Base-by-base conservation (phyloP, 2,888 invertebrate species). In the Drosophila suboccidentalis region DNA sequence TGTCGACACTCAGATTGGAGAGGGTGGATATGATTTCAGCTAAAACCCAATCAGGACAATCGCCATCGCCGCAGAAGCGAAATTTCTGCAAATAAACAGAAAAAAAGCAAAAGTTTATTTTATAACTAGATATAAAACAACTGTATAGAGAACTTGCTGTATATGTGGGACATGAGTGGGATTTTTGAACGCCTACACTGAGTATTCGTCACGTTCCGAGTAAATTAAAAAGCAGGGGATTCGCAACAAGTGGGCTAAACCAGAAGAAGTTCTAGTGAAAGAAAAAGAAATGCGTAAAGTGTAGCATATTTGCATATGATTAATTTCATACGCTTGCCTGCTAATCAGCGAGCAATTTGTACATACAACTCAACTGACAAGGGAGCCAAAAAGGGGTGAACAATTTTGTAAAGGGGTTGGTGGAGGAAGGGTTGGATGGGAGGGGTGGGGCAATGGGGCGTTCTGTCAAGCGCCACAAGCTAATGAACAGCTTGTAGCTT, bases 1-100 rank as follows among this genome's bases (percentile, higher is more conserved):
- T 96, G 1, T 95, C 94, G 0, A 96, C 95, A 41, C 94, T 95
- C 92, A 97, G 93, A 84, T 95, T 94, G 0, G 97, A 96, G 11
- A 97, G 92, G 0, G 92, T 92, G 4, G 95, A 95, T 83, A 95
- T 95, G 76, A 97, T 97, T 93, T 97, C 96, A 11, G 96, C 96
- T 71, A 97, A 91, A 46, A 97, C 94, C 97, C 97, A 97, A 92
- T 97, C 97, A 0, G 97, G 97, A 90, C 97, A 97, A 90, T 97
- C 97, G 36, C 96, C 94, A 89, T 96, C 97, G 26, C 97, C 97
- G 92, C 97, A 96, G 92, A 97, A 97, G 78, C 96, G 94, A 92
- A 97, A 97, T 93, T 94, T 95, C 97, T 95, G 82, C 46, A 79
- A 65, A 11, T 43, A 59, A 29, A 22, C 22, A 22, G 0, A 17